phyloP scores from a whole-genome alignment of 2,797 vertebrate genomes.

The Onychomys arenicola region DNA sequence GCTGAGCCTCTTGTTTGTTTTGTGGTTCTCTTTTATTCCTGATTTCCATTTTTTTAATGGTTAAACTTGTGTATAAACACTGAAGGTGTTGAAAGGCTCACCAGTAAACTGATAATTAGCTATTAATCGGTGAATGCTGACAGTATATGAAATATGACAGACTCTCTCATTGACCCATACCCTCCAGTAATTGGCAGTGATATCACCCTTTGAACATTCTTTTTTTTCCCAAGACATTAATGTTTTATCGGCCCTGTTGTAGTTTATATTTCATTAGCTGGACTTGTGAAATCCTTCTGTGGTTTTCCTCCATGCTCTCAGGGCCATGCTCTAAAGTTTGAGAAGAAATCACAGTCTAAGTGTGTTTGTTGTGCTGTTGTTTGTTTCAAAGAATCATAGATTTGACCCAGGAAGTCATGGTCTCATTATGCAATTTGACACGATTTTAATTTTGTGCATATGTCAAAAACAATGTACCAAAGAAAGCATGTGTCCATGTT shows the following conservation, averaged over 20 bases:
- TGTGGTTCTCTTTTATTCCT: neutral
- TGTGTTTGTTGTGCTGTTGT: neutral
- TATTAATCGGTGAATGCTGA: neutral
- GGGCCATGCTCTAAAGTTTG: neutral
- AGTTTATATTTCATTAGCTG: constrained; percentile 20
- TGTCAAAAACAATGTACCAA: neutral
- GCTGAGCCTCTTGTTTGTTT: neutral
- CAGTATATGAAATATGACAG: neutral
- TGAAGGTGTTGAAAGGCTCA: neutral
- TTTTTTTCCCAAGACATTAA: neutral
- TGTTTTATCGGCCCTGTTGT: constrained; percentile 48
- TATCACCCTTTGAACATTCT: constrained; percentile 19
- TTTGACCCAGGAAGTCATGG: neutral
- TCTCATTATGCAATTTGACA: neutral
- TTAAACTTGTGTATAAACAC: neutral
- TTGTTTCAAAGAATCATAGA: neutral
- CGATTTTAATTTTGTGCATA: constrained; percentile 44
- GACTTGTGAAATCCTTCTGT: neutral
- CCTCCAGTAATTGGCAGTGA: constrained; percentile 2
- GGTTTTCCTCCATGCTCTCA: neutral
- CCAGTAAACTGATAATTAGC: constrained; percentile 17
- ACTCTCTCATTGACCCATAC: neutral
- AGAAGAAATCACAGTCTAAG: constrained; percentile 21
- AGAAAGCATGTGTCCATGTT: neutral
- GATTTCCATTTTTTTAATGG: neutral